Percentiles rank a stretch among this genome's conserved stretches.
Evolutionary conservation across 1,140 invertebrate genomes (phyloP).

Genomic region (Cephus cinctus): DNA sequence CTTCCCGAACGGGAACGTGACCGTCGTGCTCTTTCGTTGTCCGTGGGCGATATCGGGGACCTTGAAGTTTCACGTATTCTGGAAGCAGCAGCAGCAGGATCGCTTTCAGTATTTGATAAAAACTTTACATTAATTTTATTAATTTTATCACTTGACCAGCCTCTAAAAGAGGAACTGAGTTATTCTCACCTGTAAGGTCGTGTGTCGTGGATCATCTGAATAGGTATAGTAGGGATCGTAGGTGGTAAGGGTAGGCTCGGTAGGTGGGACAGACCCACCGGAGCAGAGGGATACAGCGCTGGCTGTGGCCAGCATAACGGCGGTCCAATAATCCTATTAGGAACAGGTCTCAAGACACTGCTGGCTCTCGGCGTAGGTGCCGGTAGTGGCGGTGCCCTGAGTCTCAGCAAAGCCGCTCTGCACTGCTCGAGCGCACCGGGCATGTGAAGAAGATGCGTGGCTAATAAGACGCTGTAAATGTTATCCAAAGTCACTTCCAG

Average conservation of each 20-base stretch:
- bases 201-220: constrained; percentile 26
- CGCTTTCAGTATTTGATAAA: too few relatives aligned
- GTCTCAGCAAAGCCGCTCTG: constrained; percentile 52
- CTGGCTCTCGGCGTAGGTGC: constrained; percentile 50
- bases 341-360: constrained; percentile 45
- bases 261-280: constrained; percentile 38
- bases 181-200: constrained; percentile 10
- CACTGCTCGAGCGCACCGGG: constrained; percentile 71
- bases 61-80: too few relatives aligned
- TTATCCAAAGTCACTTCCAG: constrained; percentile 69
- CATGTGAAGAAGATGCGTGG: constrained; percentile 75
- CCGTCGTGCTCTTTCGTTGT: too few relatives aligned
- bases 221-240: constrained; percentile 29
- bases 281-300: constrained; percentile 19
- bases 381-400: constrained; percentile 42
- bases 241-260: constrained; percentile 31
- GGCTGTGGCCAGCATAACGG: constrained; percentile 45
- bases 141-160: too few relatives aligned
- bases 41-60: too few relatives aligned
- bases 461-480: constrained; percentile 72
- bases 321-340: constrained; percentile 43
- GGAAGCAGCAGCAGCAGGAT: too few relatives aligned
- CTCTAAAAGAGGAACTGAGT: neutral
- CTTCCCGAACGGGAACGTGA: too few relatives aligned
- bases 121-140: too few relatives aligned